These are phyloP conservation scores for Drosophila azteca DNA, from an alignment of 1,140 invertebrate genomes.

Conservation along the genomic window DNA sequence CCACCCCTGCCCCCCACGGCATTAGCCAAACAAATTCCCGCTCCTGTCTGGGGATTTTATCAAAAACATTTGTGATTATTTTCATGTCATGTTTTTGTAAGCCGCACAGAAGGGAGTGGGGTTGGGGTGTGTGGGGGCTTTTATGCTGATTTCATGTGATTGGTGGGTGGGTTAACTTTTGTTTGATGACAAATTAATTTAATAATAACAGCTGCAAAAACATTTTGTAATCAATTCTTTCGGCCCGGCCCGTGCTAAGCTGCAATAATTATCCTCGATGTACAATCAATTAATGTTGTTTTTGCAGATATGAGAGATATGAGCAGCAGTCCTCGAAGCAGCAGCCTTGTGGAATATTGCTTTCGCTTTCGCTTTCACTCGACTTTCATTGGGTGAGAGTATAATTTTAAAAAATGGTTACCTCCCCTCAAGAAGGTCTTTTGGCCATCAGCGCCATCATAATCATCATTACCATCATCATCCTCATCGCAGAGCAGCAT, in stretches of 20 bases:
- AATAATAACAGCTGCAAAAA: conserved; percentile 80
- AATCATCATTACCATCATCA: conserved; percentile 44
- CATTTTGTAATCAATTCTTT: conserved; percentile 74
- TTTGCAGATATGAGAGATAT: conserved; percentile 13
- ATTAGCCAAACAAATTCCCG: conserved; percentile 36
- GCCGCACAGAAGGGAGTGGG: conserved; percentile 3
- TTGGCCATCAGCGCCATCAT: conserved; percentile 57
- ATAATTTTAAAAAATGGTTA: conserved; percentile 31
- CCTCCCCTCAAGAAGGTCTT: background rate
- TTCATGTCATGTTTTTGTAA: conserved; percentile 68
- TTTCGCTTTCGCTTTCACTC: conserved; percentile 48
- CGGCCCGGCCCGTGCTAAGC: conserved; percentile 9
- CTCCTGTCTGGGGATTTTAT: conserved; percentile 56
- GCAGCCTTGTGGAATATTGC: conserved; percentile 16
- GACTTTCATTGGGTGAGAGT: conserved; percentile 28
- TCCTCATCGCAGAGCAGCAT: conserved; percentile 8
- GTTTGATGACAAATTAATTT: conserved; percentile 81
- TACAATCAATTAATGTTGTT: conserved; percentile 67
- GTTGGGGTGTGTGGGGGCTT: conserved; percentile 35
- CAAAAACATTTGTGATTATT: conserved; percentile 76
- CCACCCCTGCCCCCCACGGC: background rate
- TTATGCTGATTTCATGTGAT: conserved; percentile 70
- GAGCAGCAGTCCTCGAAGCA: too few relatives aligned
- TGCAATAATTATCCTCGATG: conserved; percentile 44
- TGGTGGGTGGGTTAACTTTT: conserved; percentile 31